Base-by-base conservation (phyloP, 1,140 invertebrate genomes). In the Hesperophylax magnus region DNA sequence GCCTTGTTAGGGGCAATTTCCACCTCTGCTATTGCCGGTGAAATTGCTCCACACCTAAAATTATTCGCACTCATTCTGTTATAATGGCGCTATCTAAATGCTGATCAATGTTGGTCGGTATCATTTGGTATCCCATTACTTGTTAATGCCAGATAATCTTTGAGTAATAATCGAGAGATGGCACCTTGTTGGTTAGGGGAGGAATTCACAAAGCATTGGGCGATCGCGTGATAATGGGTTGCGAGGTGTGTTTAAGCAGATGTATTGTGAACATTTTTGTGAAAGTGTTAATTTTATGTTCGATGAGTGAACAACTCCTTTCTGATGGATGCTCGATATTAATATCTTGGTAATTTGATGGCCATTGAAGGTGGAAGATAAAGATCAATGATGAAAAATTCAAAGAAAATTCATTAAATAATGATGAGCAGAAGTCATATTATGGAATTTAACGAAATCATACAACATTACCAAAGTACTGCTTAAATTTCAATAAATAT, bases 81-180 rank as follows among this genome's bases (percentile, higher is more conserved):
- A 18, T 67, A 34, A 67, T 31, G 63, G 63, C 63, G 63, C 27
- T 20, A 61, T 61, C 58, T 22, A 61, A 61, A 22, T 31, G 22
- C 27, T n/a, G 63, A 67, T 22, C 31, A 31, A 39, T 34, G 63
- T 31, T 9, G 24, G 63, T 22, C 24, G 63, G 22, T 67, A 67
- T 67, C 63, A 67, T 67, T 67, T 39, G 63, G 63, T 67, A 34
- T 8, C 9, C 63, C 27, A 67, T 67, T 67, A 67, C 6, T 27
- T 67, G 63, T 67, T 67, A 67, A 67, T 67, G 31, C 39, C 31
- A 67, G 63, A 67, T 67, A 15, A 67, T 67, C 31, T 67, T 31
- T 34, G 27, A 3, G 17, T 39, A 31, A 67, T 27, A 3, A 27
- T n/a, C 63, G 11, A 67, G 24, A 22, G 22, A 67, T 67, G 31